These are phyloP conservation scores for Drosophila watanabei DNA, from an alignment of 1,140 invertebrate genomes.

Conservation along the genomic window DNA sequence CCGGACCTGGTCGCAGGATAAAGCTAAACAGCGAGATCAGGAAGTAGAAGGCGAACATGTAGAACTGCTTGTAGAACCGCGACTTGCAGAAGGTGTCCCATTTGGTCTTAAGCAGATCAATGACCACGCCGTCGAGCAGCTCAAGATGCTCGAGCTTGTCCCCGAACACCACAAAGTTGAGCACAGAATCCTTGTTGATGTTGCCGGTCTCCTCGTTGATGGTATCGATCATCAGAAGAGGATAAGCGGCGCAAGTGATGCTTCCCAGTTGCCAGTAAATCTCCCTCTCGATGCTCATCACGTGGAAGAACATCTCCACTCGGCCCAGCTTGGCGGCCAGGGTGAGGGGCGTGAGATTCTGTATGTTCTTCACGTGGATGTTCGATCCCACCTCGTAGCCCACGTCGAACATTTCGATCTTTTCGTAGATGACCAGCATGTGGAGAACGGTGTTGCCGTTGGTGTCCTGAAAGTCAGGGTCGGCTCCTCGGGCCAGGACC, in stretches of 20 bases:
- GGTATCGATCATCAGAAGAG: slow-evolving; percentile 97
- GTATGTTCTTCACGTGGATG: slow-evolving; percentile 93
- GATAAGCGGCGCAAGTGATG: slow-evolving; percentile 98
- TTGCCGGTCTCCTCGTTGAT: slow-evolving; percentile 96
- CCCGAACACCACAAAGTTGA: slow-evolving; percentile 99
- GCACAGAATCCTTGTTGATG: slow-evolving; percentile 96
- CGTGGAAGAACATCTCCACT: slow-evolving; percentile 98
- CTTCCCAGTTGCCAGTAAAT: slow-evolving; percentile 99
- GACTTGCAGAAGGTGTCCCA: slow-evolving; percentile 99
- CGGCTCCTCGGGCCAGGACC: slow-evolving; percentile 96
- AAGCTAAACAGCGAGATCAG: slow-evolving; percentile 94
- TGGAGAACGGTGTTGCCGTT: slow-evolving; percentile 99
- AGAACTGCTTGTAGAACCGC: slow-evolving; percentile 97
- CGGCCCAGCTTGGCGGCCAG: slow-evolving; percentile 96
- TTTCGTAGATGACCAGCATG: slow-evolving; percentile 98
- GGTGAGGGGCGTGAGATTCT: slow-evolving; percentile 96
- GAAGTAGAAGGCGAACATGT: slow-evolving; percentile 96
- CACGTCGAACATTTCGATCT: slow-evolving; percentile 96
- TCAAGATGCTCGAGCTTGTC: slow-evolving; percentile 98
- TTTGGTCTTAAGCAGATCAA: slow-evolving; percentile 97
- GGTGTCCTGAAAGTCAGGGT: slow-evolving; percentile 97
- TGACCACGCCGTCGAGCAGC: slow-evolving; percentile 97
- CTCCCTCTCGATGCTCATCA: slow-evolving; percentile 96
- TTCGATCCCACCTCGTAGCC: slow-evolving; percentile 96
- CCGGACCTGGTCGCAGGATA: slow-evolving; percentile 92